Evolutionary conservation across 2,113 vertebrate genomes (phyloP).

Genomic region (Syrrhaptes paradoxus): DNA sequence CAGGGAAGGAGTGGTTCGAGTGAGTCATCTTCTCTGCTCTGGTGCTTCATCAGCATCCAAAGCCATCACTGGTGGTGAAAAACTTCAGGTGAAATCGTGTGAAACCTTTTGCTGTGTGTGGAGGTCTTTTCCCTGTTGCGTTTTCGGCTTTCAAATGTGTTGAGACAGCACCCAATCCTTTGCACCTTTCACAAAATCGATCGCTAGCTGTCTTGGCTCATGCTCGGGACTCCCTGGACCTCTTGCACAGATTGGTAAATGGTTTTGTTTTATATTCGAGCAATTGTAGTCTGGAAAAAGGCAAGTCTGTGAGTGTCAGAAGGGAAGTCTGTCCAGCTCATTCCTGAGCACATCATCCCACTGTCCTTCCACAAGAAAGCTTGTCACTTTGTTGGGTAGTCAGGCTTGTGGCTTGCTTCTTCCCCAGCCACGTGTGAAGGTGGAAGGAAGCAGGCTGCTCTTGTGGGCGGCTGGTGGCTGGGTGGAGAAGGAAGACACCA

Average conservation of each 20-base stretch:
- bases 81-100: fast-evolving
- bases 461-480: not conserved
- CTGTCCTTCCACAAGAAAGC: not conserved
- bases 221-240: not conserved
- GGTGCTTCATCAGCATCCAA: not conserved
- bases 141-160: not conserved
- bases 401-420: not conserved
- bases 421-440: fast-evolving
- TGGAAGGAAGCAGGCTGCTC: not conserved
- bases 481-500: not conserved
- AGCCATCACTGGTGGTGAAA: not conserved
- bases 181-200: not conserved
- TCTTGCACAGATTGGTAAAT: not conserved
- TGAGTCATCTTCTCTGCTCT: not conserved
- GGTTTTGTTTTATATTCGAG: not conserved
- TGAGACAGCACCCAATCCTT: not conserved
- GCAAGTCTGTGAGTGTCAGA: not conserved
- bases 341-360: fast-evolving
- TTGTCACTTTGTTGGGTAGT: not conserved
- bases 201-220: not conserved
- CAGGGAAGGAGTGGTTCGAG: not conserved
- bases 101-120: not conserved
- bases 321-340: not conserved
- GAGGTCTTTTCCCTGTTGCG: not conserved
- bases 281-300: not conserved